These are phyloP conservation scores for Zeugodacus cucurbitae DNA, from an alignment of 1,140 invertebrate genomes.

Conservation along the genomic window DNA sequence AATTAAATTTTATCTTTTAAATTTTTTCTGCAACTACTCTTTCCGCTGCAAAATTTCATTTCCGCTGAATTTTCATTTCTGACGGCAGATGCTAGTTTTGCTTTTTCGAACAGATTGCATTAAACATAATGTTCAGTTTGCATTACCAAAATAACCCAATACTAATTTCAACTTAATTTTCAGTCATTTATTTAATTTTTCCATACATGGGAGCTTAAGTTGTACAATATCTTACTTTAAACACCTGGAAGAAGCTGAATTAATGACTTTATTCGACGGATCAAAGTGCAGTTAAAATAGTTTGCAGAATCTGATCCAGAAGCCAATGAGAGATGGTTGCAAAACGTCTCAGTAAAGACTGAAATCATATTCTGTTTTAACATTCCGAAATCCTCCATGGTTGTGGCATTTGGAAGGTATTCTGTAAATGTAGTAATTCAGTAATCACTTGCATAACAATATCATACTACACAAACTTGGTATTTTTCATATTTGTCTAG, in stretches of 20 bases:
- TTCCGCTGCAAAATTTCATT: too few relatives aligned
- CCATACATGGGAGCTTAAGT: neutral
- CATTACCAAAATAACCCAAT: too few relatives aligned
- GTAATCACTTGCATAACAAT: too few relatives aligned
- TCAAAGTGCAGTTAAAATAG: neutral
- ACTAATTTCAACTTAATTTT: too few relatives aligned
- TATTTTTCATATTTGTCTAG: neutral
- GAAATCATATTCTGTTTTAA: conserved; percentile 14
- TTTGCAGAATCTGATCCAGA: neutral
- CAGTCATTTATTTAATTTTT: neutral
- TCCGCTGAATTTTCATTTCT: too few relatives aligned
- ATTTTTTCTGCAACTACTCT: too few relatives aligned
- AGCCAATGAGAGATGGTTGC: neutral
- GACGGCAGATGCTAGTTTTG: too few relatives aligned
- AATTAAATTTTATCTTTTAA: too few relatives aligned
- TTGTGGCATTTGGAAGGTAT: neutral
- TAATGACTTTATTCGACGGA: conserved; percentile 7
- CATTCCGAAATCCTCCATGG: neutral
- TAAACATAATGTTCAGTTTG: too few relatives aligned
- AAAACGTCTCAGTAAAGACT: conserved; percentile 5
- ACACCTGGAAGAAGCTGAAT: neutral
- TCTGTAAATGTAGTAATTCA: neutral
- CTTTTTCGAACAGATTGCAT: too few relatives aligned
- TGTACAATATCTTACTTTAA: neutral
- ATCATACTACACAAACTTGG: too few relatives aligned